Base-by-base conservation (phyloP, 2,797 vertebrate genomes). In the Acrossocheilus wenchowensis region DNA sequence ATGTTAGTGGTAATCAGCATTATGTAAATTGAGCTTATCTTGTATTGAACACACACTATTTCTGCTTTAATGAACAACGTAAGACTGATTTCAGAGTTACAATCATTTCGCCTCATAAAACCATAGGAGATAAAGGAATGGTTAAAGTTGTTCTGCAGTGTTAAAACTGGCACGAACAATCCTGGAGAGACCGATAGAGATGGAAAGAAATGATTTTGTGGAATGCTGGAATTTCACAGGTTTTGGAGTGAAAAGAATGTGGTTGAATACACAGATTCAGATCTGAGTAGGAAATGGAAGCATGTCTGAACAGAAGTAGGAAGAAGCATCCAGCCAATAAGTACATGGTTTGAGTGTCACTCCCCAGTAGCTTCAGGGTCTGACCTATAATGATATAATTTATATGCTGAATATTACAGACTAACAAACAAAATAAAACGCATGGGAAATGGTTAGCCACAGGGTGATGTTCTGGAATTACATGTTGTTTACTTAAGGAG, bases 291-390 rank as follows among this genome's bases (percentile, higher is more conserved):
- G 93, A 94, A 92, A 93, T 85, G 68, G 89, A 78, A 88, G 94
- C 95, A 88, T 95, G 96, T 94, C 94, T 94, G 92, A 94, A 94
- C 95, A 95, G 90, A 92, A 90, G 90, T 87, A 87, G 60, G 83
- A 89, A 89, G 88, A 93, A 92, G 89, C 90, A 87, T 81, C 84
- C 89, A 87, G 86, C 78, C 89, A 86, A 84, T 90, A 87, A 90
- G 91, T 90, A 91, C 87, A 89, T 78, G 73, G 88, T 89, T 86
- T n/a, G 62, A 43, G 85, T 79, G 88, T 88, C 86, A 86, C 87
- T 90, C 85, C 89, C 69, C 85, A 77, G 83, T 81, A 52, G 91
- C 94, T 91, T 88, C 90, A 72, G 93, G 93, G 75, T 89, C 91
- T 80, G 86, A 89, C 82, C 83, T 90, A 90, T 91, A 92, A 90